Evolutionary conservation across 2,888 invertebrate genomes (phyloP).

Genomic region (Ectemnius continuus): DNA sequence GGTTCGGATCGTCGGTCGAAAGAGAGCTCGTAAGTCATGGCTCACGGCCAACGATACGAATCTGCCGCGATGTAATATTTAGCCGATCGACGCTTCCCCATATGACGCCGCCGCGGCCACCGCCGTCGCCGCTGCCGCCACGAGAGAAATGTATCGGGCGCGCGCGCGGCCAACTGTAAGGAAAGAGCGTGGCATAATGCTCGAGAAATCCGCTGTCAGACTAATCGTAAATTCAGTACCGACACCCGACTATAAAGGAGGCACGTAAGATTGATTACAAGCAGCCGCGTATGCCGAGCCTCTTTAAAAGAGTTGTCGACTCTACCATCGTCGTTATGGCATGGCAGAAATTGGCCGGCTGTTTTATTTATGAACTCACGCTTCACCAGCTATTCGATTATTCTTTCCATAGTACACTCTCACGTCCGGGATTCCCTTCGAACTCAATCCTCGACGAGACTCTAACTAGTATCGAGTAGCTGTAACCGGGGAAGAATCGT

Average conservation of each 20-base stretch:
- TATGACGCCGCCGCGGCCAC: slow-evolving; percentile 55
- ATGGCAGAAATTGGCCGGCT: slow-evolving; percentile 16
- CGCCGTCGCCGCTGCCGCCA: slow-evolving; percentile 19
- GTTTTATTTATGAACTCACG: slow-evolving; percentile 16
- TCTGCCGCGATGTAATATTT: slow-evolving; percentile 67
- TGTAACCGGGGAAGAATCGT: too few species aligned
- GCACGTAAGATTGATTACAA: slow-evolving; percentile 39
- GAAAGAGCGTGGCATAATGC: slow-evolving; percentile 37
- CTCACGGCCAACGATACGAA: slow-evolving; percentile 63
- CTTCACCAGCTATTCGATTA: background rate
- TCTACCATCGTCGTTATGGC: slow-evolving; percentile 7
- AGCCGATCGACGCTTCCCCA: slow-evolving; percentile 67
- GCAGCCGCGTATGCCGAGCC: slow-evolving; percentile 2
- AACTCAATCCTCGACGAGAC: too few species aligned
- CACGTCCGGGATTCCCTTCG: background rate
- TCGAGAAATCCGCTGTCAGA: slow-evolving; percentile 39
- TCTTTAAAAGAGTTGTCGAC: slow-evolving; percentile 23
- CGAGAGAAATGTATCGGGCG: slow-evolving; percentile 53
- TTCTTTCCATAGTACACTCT: slow-evolving; percentile 4
- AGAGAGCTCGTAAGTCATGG: slow-evolving; percentile 58
- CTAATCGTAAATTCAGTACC: slow-evolving; percentile 52
- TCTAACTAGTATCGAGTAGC: too few species aligned
- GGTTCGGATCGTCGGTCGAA: slow-evolving; percentile 47
- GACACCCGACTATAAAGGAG: slow-evolving; percentile 26
- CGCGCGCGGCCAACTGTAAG: background rate